phyloP scores from a whole-genome alignment of 2,797 vertebrate genomes.

The Anas capensis region DNA sequence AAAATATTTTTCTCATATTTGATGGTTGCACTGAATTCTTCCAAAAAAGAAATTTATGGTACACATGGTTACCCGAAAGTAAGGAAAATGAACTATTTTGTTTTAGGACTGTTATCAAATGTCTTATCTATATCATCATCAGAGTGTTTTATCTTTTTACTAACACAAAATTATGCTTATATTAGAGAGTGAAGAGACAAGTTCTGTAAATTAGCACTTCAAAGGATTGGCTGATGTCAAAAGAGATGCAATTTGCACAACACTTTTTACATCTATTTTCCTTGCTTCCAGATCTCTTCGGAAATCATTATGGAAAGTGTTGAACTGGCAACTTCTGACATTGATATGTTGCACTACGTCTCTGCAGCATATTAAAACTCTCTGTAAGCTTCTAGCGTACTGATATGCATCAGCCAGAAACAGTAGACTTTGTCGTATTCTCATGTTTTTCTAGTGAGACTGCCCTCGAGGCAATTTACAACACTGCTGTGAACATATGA shows the following conservation, averaged over 20 bases:
- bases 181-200: background rate
- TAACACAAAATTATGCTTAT: background rate
- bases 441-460: background rate
- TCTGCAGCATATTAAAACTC: background rate
- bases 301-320: background rate
- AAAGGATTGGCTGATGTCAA: background rate
- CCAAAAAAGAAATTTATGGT: background rate
- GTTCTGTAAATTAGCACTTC: background rate
- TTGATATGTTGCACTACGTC: background rate
- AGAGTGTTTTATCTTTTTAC: background rate
- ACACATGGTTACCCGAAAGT: background rate
- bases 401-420: background rate
- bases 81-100: background rate
- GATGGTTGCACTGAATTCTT: background rate
- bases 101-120: background rate
- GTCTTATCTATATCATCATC: background rate
- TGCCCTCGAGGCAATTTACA: background rate
- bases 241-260: background rate
- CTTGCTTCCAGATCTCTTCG: background rate
- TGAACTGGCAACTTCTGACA: background rate
- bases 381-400: background rate
- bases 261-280: background rate
- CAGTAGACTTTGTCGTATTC: background rate
- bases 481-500: background rate
- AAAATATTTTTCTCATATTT: background rate